These are phyloP conservation scores for Theodoxus fluviatilis DNA, from an alignment of 2,888 invertebrate species.

Conservation along the genomic window DNA sequence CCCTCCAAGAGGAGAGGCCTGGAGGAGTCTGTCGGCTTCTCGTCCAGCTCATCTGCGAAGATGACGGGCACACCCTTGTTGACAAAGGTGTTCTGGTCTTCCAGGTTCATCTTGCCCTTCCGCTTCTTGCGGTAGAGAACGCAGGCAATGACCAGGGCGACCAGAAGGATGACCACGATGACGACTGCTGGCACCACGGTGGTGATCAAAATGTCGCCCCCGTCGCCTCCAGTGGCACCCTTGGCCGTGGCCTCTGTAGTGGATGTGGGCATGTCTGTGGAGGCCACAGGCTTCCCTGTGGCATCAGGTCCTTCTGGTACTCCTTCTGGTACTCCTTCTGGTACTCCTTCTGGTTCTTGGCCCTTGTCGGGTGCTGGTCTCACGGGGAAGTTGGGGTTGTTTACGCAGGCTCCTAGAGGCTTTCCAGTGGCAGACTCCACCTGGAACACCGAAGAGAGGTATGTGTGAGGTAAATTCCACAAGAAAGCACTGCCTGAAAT, in stretches of 20 bases:
- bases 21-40: slow-evolving; percentile 76
- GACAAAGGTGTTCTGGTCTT: slow-evolving; percentile 72
- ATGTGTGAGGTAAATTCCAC: no score
- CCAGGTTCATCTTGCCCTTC: slow-evolving; percentile 83
- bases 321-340: neutral
- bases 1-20: slow-evolving; percentile 94
- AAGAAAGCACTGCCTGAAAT: no score
- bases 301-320: slow-evolving; percentile 23
- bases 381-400: slow-evolving; percentile 43
- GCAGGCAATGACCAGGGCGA: slow-evolving; percentile 87
- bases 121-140: slow-evolving; percentile 81
- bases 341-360: neutral
- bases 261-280: slow-evolving; percentile 27
- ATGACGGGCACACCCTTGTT: slow-evolving; percentile 86
- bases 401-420: slow-evolving; percentile 65
- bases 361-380: slow-evolving; percentile 24
- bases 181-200: slow-evolving; percentile 87
- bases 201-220: slow-evolving; percentile 70
- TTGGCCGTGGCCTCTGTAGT: slow-evolving; percentile 29
- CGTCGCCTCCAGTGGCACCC: slow-evolving; percentile 33
- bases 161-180: slow-evolving; percentile 79
- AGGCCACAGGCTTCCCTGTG: slow-evolving; percentile 26
- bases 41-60: slow-evolving; percentile 91
- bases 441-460: no score
- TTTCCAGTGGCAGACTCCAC: slow-evolving; percentile 40